A percentile compares a stretch with the other conserved stretches of the same genome.
Conservation (phyloP, 1,140 invertebrate species). For the Paracyclopina nana region DNA sequence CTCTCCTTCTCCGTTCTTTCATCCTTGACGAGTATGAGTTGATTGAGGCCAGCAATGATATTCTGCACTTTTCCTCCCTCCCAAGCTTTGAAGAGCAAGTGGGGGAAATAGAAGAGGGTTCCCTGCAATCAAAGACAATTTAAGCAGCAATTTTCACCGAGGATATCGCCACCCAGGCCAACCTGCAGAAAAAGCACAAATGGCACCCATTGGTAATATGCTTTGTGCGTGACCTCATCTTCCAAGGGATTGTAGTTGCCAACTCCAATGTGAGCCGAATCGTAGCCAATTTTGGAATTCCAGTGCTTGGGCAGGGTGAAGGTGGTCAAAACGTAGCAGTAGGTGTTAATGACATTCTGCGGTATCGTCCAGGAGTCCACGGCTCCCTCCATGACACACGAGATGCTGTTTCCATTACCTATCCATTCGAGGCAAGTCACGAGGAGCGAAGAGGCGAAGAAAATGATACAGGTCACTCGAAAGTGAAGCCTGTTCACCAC, state of each 20-base stretch:
- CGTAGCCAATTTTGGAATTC: neutral
- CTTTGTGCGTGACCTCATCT: conserved; percentile 6
- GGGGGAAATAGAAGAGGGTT: conserved; percentile 17
- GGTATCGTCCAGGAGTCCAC: conserved; percentile 8
- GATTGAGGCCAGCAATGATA: conserved; percentile 21
- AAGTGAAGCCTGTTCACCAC: conserved; percentile 10
- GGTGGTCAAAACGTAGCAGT: conserved; percentile 9
- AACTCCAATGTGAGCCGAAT: conserved; percentile 5
- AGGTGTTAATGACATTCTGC: conserved; percentile 12
- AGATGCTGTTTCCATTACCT: conserved; percentile 3
- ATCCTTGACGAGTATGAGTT: conserved; percentile 18
- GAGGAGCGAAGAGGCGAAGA: conserved; percentile 6
- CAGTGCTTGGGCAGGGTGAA: conserved; percentile 13
- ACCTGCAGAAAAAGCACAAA: conserved; percentile 22
- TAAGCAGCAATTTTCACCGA: no score
- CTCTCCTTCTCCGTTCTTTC: conserved; percentile 16
- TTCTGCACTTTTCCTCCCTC: conserved; percentile 20
- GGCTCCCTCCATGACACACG: conserved; percentile 12
- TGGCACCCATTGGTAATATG: conserved; percentile 33
- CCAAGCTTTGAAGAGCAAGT: conserved; percentile 12
- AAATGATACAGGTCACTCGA: neutral
- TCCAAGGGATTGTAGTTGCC: conserved; percentile 4
- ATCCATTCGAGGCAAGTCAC: conserved; percentile 8
- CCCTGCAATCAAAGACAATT: no score
- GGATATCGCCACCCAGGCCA: no score